These are phyloP conservation scores for Phrixothrix hirtus DNA, from an alignment of 2,888 invertebrate genomes.

Conservation along the genomic window DNA sequence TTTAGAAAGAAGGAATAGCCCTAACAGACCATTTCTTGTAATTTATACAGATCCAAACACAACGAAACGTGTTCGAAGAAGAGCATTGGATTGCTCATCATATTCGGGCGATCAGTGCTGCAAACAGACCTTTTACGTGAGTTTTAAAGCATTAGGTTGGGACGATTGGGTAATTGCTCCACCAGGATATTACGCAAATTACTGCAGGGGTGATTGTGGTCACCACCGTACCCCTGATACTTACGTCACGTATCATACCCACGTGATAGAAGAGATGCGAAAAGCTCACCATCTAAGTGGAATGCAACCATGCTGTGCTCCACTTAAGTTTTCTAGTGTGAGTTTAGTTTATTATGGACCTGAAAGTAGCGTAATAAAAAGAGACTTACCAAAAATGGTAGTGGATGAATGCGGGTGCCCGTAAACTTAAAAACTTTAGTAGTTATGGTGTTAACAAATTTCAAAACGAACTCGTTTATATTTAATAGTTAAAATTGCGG, in stretches of 20 bases:
- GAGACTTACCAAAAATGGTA: conserved; percentile 94
- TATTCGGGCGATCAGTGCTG: conserved; percentile 76
- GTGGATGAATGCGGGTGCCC: conserved; percentile 96
- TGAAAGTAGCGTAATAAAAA: conserved; percentile 87
- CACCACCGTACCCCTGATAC: conserved; percentile 78
- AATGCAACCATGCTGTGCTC: conserved; percentile 90
- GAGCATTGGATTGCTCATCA: conserved; percentile 82
- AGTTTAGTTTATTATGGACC: conserved; percentile 91
- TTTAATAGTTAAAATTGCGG: conserved; percentile 24
- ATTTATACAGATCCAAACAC: conserved; percentile 75
- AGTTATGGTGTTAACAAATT: conserved; percentile 33
- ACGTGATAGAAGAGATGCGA: conserved; percentile 88
- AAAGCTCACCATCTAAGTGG: conserved; percentile 74
- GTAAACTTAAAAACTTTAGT: conserved; percentile 55
- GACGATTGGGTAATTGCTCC: conserved; percentile 89
- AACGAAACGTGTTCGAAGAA: conserved; percentile 72
- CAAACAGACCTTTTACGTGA: conserved; percentile 89
- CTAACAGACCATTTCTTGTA: conserved; percentile 81
- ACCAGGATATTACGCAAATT: conserved; percentile 90
- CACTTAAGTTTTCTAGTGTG: conserved; percentile 89
- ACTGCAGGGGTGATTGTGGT: conserved; percentile 89
- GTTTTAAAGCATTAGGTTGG: conserved; percentile 90
- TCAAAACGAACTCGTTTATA: conserved; percentile 22
- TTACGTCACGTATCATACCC: conserved; percentile 85
- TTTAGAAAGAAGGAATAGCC: conserved; percentile 54